Percentiles rank a stretch among this genome's conserved stretches.
These are phyloP conservation scores for Aphaenogaster ashmeadi DNA, from an alignment of 1,140 invertebrate genomes.

Conservation along the genomic window DNA sequence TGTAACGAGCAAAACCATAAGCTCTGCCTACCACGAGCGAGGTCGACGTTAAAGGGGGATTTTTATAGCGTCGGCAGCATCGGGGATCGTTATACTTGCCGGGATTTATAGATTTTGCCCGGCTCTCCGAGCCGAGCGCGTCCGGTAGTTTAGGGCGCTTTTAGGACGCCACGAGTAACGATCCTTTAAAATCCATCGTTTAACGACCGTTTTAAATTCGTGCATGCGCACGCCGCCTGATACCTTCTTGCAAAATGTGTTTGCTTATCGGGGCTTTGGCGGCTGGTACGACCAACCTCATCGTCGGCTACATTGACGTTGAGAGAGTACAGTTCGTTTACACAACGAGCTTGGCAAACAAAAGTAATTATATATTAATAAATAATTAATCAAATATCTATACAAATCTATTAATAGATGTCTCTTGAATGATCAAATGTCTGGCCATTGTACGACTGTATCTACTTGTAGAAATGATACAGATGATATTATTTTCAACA, in stretches of 20 bases:
- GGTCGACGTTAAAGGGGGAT: conserved; percentile 66
- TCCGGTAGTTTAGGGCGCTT: conserved; percentile 73
- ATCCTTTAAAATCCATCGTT: conserved; percentile 75
- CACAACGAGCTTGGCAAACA: background rate
- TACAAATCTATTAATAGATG: conserved; percentile 1
- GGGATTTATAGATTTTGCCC: conserved; percentile 76
- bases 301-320: background rate
- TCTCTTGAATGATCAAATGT: background rate
- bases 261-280: conserved; percentile 58
- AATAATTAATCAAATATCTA: background rate
- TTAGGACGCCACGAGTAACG: conserved; percentile 71
- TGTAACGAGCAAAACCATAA: conserved; percentile 73
- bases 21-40: conserved; percentile 60
- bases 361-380: background rate
- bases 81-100: conserved; percentile 76
- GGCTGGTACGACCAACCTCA: conserved; percentile 10
- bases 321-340: background rate
- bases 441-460: background rate
- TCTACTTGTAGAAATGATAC: background rate
- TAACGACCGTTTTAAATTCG: conserved; percentile 78
- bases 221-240: conserved; percentile 46
- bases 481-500: background rate
- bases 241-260: conserved; percentile 52
- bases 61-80: conserved; percentile 74
- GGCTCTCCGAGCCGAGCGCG: conserved; percentile 29